These are phyloP conservation scores for Drosophila lacicola DNA, from an alignment of 2,888 invertebrate species.

Conservation along the genomic window DNA sequence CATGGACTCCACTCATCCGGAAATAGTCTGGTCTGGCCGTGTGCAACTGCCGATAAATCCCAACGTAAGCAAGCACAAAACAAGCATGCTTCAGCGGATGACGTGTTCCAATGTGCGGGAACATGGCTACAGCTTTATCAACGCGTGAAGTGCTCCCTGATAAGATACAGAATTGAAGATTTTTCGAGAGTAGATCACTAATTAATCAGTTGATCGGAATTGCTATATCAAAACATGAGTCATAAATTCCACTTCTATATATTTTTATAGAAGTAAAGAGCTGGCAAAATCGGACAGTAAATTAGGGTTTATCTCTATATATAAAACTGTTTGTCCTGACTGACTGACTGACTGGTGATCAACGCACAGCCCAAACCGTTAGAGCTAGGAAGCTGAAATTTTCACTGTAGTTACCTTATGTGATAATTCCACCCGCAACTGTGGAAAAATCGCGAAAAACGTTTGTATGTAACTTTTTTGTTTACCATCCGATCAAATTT, in stretches of 20 bases:
- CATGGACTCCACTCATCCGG: slow-evolving; percentile 40
- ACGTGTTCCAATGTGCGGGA: slow-evolving; percentile 10
- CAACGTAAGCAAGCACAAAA: background rate
- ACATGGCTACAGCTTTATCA: slow-evolving; percentile 2
- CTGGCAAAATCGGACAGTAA: background rate
- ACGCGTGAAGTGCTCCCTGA: slow-evolving; percentile 16
- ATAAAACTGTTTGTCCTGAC: too few relatives aligned
- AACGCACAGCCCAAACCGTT: too few relatives aligned
- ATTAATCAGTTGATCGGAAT: slow-evolving; percentile 9
- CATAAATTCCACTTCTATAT: slow-evolving; percentile 9
- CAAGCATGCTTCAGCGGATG: slow-evolving; percentile 10
- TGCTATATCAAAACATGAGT: too few relatives aligned
- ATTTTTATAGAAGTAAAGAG: background rate
- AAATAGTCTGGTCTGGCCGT: slow-evolving; percentile 43
- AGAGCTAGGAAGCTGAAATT: too few relatives aligned
- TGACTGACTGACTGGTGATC: too few relatives aligned
- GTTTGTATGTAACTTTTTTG: too few relatives aligned
- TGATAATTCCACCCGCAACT: too few relatives aligned
- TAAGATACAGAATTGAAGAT: slow-evolving; percentile 27
- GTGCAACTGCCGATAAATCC: slow-evolving; percentile 51
- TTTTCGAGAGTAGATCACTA: slow-evolving; percentile 7
- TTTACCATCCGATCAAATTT: too few relatives aligned
- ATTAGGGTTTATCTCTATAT: background rate
- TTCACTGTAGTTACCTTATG: too few relatives aligned
- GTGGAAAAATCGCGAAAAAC: too few relatives aligned